phyloP scores from a whole-genome alignment of 2,797 vertebrate genomes.

The Poecilia picta region DNA sequence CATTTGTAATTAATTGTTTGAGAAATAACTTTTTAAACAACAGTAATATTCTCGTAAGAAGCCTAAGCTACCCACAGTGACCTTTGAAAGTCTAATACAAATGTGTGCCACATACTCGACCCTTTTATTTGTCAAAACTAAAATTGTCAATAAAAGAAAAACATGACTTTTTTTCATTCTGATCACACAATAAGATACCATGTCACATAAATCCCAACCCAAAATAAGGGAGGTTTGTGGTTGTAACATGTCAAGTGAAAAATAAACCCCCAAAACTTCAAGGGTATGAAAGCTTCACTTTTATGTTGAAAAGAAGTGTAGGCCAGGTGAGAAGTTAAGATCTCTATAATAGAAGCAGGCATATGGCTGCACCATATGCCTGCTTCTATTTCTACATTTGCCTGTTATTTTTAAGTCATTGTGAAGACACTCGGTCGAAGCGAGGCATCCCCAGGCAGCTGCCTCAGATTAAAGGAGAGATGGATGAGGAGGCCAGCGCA shows the following conservation, averaged over 20 bases:
- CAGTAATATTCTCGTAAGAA: not conserved
- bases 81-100: not conserved
- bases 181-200: not conserved
- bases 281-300: not conserved
- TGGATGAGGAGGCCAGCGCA: slow-evolving; percentile 48
- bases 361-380: slow-evolving; percentile 59
- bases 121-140: not conserved
- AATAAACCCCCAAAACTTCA: not conserved
- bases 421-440: slow-evolving; percentile 42
- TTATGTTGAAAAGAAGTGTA: not conserved
- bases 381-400: slow-evolving; percentile 64
- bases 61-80: not conserved
- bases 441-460: slow-evolving; percentile 50
- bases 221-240: not conserved
- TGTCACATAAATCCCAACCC: not conserved
- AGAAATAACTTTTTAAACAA: not conserved
- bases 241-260: not conserved
- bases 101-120: not conserved
- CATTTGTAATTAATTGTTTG: not conserved
- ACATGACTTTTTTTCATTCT: not conserved
- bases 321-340: slow-evolving; percentile 17
- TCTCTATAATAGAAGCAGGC: too few relatives aligned
- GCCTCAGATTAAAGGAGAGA: slow-evolving; percentile 62
- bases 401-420: slow-evolving; percentile 64
- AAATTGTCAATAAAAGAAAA: not conserved